phyloP scores from a whole-genome alignment of 2,888 invertebrate genomes.

The Caenorhabditis doughertyi region DNA sequence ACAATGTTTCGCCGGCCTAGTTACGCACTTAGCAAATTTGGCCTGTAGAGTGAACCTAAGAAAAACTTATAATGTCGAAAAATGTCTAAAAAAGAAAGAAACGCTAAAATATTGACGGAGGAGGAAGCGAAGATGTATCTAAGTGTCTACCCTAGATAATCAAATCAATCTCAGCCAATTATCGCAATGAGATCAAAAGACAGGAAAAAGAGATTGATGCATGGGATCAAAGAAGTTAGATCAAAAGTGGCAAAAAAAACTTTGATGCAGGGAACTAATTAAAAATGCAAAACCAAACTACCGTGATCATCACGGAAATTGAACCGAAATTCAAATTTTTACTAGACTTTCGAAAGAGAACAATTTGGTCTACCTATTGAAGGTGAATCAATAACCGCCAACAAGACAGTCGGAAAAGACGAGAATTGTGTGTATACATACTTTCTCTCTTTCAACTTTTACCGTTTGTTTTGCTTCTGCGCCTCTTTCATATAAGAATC shows the following conservation, averaged over 20 bases:
- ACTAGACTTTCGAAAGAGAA: constrained; percentile 8
- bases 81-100: not conserved
- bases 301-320: not conserved
- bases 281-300: not conserved
- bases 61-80: not conserved
- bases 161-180: constrained; percentile 24
- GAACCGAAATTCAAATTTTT: not conserved
- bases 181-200: not conserved
- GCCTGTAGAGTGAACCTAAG: no score
- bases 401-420: constrained; percentile 20
- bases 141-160: constrained; percentile 33
- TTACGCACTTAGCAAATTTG: no score
- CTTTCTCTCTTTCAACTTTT: constrained; percentile 37
- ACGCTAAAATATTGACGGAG: not conserved
- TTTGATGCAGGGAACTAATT: not conserved
- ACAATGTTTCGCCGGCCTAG: no score
- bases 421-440: constrained; percentile 29
- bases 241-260: no score
- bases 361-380: constrained; percentile 28
- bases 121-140: not conserved
- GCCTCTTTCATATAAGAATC: not conserved
- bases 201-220: not conserved
- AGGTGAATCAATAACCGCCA: constrained; percentile 34
- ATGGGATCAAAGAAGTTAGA: no score
- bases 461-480: constrained; percentile 38